Base-by-base conservation (phyloP, 1,140 invertebrate genomes). In the Thaumatotibia leucotreta region DNA sequence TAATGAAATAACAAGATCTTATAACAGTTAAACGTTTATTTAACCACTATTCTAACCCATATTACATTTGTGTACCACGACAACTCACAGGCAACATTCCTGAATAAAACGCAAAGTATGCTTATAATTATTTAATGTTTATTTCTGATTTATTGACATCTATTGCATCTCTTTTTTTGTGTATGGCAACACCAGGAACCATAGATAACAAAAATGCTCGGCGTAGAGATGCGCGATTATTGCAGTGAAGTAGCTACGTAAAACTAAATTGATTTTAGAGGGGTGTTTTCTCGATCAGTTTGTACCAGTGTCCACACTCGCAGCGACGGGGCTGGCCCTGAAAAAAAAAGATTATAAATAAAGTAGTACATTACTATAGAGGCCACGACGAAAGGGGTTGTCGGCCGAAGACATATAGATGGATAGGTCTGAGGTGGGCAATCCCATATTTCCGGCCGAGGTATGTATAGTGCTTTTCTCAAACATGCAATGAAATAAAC, bases 251-350 rank as follows among this genome's bases (percentile, higher is more conserved):
- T 76, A 74, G 85, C 85, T 89, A 88, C 84, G 73, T 79, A 81
- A 52, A 84, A 80, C 82, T 88, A 87, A 79, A 77, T 72, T 68
- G 76, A 64, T 54, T 76, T 94, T 95, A 95, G 78, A 94, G 78
- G 75, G 93, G 92, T 65, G 92, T 87, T 84, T 94, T 95, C 77
- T 97, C 94, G 35, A 95, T 93, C 70, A 99, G 92, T 92, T 98
- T 97, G 92, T 98, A 99, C 97, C 97, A 99, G 86, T 98, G 94
- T 35, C 98, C 98, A 90, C 98, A 99, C 82, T 96, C 96, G 82
- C 98, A 99, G 69, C 98, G 95, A 77, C 96, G 96, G 33, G 97
- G 95, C 73, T 95, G 93, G 14, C 96, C 98, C 86, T 96, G 93
- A 0, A 83, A 84, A 66, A 54, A 27, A 70, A 67, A 75, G 70